Evolutionary conservation across 2,888 invertebrate species (phyloP).

Genomic region (Spatulosminthurus flaviceps): DNA sequence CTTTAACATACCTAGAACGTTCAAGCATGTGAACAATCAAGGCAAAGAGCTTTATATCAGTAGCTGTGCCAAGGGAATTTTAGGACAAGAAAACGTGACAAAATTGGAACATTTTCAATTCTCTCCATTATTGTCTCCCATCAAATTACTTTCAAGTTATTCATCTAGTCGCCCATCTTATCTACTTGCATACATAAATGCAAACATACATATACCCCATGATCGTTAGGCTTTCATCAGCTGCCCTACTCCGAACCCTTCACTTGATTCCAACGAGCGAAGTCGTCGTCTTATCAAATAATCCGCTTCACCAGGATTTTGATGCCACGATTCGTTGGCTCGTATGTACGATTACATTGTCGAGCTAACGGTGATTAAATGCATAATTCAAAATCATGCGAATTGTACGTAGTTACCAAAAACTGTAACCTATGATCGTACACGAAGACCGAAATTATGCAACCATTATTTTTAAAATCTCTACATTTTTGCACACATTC

Average conservation of each 20-base stretch:
- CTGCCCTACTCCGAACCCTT: constrained; percentile 1
- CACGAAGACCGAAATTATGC: no score
- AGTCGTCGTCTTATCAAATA: no score
- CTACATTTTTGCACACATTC: no score
- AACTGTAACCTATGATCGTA: no score
- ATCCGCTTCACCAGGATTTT: no score
- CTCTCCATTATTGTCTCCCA: background rate
- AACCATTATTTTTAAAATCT: no score
- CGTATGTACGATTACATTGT: no score
- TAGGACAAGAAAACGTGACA: background rate
- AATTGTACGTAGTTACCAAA: no score
- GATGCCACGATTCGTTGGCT: no score
- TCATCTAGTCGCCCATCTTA: background rate
- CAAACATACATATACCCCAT: background rate
- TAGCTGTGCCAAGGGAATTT: background rate
- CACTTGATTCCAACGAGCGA: background rate
- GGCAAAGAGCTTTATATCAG: background rate
- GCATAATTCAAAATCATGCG: no score
- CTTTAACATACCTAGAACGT: no score
- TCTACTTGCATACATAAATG: background rate
- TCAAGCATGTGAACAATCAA: background rate
- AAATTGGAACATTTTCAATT: constrained; percentile 8
- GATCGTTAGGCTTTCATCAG: background rate
- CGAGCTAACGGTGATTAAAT: no score
- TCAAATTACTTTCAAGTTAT: background rate